Evolutionary conservation across 2,888 invertebrate genomes (phyloP), one percentile per base, ranked within the genome.

Genomic region (Baccha elongata): DNA sequence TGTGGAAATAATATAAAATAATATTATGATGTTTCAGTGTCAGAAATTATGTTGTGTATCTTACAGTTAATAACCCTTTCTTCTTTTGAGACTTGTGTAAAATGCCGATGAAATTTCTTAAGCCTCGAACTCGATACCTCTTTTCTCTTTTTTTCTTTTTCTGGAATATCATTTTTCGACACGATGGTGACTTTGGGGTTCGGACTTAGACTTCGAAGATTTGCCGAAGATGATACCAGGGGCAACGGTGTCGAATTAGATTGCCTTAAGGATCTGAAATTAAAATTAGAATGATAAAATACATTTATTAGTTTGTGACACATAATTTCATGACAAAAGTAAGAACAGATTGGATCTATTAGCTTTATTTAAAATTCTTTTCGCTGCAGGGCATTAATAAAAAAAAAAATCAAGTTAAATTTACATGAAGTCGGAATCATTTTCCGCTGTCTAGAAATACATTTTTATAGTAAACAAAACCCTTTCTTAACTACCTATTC

Each of bases 31-130:
- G 35, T 40, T n/a, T 62, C 37, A 13, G 10, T 2, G 3, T 17
- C 37, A n/a, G n/a, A n/a, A 19, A 0, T 13, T 21, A 21, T 46
- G 19, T 21, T 50, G 8, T 37, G 21, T 17, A 72, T 93, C 94
- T 94, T 91, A 95, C 95, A 96, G 91, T 97, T 96, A 87, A 97
- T 93, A 86, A 97, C 95, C 87, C 94, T 94, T 91, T 97, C 97
- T 88, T 96, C 96, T 19, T 94, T 93, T 50, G 96, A 94, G 86
- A 97, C 96, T 89, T 95, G 94, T 85, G 94, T 94, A 91, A 97
- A 97, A 90, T 97, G 95, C 84, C 97, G 93, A 88, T 95, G 95
- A 91, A 97, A 97, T 91, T 97, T 97, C 91, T 97, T 96, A 91
- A 97, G 96, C 46, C 96, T 92, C 53, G 95, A 90, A 76, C 89